Base-by-base conservation (phyloP, 1,140 invertebrate genomes). In the Parasteatoda tepidariorum region DNA sequence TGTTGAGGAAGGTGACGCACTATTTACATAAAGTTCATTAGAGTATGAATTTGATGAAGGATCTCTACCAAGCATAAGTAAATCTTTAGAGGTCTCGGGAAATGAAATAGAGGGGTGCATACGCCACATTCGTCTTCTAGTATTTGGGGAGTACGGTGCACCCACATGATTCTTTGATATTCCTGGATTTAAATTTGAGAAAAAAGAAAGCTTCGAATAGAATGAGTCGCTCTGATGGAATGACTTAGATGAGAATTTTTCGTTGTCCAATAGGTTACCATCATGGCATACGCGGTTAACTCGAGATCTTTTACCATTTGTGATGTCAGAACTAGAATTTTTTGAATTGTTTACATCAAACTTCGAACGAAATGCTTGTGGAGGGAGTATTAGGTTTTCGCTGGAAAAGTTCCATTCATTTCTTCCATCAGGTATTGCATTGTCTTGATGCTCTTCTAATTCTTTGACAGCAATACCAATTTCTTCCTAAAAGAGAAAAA, bases 61-160 rank as follows among this genome's bases (percentile, higher is more conserved):
- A 7, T 75, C 73, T 38, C 59, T 70, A 11, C 78, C 33, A n/a
- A 82, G 41, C 26, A 70, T 41, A 22, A 61, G 55, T 28, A 82
- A 68, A n/a, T 82, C 78, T 61, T 82, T 82, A 3, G 78, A 71
- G 3, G 78, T 82, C 68, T 82, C 78, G 22, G 78, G 78, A n/a
- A 82, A 82, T 38, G 78, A 82, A 38, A 82, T 61, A 30, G 78
- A 82, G n/a, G 66, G 78, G 13, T 82, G 78, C 78, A 82, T 70
- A 15, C 41, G 31, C 78, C 78, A 82, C 38, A 82, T 28, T 22
- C 66, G 34, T 24, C 66, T 34, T 30, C 54, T 59, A n/a, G 78
- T 82, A 30, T 82, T 82, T 0, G 78, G 78, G 3, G 78, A 82
- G 33, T 61, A 82, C 18, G 24, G 11, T 15, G 57, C n/a, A 7